Conservation (phyloP, 2,113 vertebrate species). For the Indicator indicator region DNA sequence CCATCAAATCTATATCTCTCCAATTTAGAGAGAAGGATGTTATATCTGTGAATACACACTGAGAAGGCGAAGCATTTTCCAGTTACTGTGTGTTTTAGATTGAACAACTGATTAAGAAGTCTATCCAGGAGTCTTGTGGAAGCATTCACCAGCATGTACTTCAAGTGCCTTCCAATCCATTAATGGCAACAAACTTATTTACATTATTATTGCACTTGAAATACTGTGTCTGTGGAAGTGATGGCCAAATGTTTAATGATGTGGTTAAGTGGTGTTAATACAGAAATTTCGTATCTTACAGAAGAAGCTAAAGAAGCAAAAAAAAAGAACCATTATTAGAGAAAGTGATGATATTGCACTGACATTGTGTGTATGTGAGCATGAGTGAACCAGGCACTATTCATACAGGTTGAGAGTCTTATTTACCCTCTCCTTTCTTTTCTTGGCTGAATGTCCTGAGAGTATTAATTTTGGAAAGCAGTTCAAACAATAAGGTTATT, state of each 20-base stretch:
- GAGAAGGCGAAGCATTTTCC: neutral
- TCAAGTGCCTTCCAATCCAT: neutral
- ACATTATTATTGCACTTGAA: neutral
- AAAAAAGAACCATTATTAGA: neutral
- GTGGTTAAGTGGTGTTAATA: neutral
- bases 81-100: neutral
- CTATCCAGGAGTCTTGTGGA: neutral
- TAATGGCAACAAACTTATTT: neutral
- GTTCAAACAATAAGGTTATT: conserved; percentile 34
- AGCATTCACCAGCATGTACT: neutral
- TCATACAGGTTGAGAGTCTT: conserved; percentile 1
- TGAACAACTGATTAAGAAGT: neutral
- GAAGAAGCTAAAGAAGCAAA: neutral
- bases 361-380: neutral
- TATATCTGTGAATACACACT: neutral
- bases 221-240: neutral
- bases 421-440: conserved; percentile 35
- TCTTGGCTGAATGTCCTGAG: neutral
- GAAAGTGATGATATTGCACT: neutral
- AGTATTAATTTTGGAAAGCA: conserved; percentile 31
- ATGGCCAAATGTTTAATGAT: neutral
- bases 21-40: neutral
- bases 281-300: neutral
- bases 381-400: neutral
- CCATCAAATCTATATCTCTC: neutral